phyloP scores from a whole-genome alignment of 2,888 invertebrate species.

The Volucella bombylans region DNA sequence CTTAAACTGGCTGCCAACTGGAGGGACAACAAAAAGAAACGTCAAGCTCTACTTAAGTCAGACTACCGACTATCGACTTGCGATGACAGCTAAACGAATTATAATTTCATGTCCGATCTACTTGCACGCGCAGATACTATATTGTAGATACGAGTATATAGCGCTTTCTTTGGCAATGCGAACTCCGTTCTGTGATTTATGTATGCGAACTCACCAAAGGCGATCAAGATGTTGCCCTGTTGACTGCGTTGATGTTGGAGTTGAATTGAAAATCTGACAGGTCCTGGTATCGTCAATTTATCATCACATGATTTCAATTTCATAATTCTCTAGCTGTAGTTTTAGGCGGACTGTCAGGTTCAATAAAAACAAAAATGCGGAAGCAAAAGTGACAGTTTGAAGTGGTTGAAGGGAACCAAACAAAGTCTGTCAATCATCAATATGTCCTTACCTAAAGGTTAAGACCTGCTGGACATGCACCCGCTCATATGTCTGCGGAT shows the following conservation, averaged over 20 bases:
- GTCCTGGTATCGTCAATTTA: constrained; percentile 47
- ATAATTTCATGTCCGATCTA: constrained; percentile 55
- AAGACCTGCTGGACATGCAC: too few relatives aligned
- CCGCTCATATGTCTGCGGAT: too few relatives aligned
- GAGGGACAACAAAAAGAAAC: constrained; percentile 36
- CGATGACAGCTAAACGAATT: constrained; percentile 62
- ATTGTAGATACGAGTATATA: background rate
- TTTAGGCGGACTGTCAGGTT: constrained; percentile 10
- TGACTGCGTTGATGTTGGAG: constrained; percentile 41
- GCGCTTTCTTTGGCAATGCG: constrained; percentile 2
- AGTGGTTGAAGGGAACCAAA: background rate
- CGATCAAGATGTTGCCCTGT: constrained; percentile 55
- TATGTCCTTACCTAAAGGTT: too few relatives aligned
- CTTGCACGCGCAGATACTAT: constrained; percentile 3
- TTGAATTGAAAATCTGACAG: constrained; percentile 63
- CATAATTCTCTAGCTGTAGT: constrained; percentile 16
- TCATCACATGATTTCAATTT: constrained; percentile 46
- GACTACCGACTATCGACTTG: constrained; percentile 23
- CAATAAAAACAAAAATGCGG: constrained; percentile 15
- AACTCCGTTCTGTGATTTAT: constrained; percentile 36
- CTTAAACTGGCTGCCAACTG: background rate
- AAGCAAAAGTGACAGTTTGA: constrained; percentile 1
- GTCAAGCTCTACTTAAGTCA: constrained; percentile 60
- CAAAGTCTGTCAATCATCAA: too few relatives aligned
- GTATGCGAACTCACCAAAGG: constrained; percentile 27